Evolutionary conservation across 2,797 vertebrate species (phyloP).

Genomic region (Taenioides sp.): DNA sequence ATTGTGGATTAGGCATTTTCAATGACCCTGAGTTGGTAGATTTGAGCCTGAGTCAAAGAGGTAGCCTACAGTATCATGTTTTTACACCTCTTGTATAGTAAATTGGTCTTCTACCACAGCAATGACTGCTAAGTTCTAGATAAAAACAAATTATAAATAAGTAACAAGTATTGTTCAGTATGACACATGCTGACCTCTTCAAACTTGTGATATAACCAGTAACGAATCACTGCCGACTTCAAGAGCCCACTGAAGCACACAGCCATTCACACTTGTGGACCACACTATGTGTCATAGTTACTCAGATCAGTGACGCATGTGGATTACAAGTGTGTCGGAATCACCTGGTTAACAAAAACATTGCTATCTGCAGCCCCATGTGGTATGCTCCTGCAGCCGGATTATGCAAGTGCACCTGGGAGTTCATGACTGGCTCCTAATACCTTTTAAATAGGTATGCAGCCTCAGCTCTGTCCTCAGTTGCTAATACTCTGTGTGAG

Average conservation of each 20-base stretch:
- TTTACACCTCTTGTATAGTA: background rate
- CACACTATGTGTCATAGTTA: constrained; percentile 15
- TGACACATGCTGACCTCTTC: constrained; percentile 16
- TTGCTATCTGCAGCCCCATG: constrained; percentile 18
- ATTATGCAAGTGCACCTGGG: constrained; percentile 62
- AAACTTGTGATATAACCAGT: background rate
- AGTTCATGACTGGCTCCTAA: constrained; percentile 53
- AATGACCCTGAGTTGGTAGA: background rate
- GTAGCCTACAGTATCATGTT: background rate
- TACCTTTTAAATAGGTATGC: constrained; percentile 57
- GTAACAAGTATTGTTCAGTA: background rate
- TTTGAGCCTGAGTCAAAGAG: background rate
- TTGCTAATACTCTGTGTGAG: constrained; percentile 26
- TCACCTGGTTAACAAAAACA: constrained; percentile 31
- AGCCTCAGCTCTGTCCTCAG: constrained; percentile 14
- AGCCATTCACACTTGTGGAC: constrained; percentile 33
- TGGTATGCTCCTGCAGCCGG: constrained; percentile 46
- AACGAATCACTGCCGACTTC: constrained; percentile 32
- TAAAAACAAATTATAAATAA: background rate
- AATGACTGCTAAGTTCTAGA: background rate
- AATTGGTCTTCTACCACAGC: background rate
- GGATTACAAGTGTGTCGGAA: constrained; percentile 39
- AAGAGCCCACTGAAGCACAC: constrained; percentile 22
- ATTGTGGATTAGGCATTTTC: background rate
- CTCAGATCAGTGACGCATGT: constrained; percentile 54